phyloP scores from a whole-genome alignment of 2,888 invertebrate species.

The Schizotus pectinicornis region DNA sequence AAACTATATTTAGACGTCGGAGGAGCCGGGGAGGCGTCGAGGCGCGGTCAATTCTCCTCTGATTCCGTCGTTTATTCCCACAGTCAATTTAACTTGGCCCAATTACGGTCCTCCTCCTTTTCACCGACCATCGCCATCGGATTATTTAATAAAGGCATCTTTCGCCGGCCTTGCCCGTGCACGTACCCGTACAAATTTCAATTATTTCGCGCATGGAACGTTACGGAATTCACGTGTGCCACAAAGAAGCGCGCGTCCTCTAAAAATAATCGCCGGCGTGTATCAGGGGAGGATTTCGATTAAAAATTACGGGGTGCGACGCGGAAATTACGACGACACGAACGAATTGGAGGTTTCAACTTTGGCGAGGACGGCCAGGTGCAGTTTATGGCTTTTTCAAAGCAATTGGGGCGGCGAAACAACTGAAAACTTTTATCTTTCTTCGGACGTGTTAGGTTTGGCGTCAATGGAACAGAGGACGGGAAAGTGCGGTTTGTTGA shows the following conservation, averaged over 20 bases:
- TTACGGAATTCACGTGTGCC: constrained; percentile 9
- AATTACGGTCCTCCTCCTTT: too few relatives aligned
- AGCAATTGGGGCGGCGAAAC: too few relatives aligned
- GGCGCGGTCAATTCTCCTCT: constrained; percentile 9
- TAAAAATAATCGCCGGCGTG: constrained; percentile 10
- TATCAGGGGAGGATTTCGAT: background rate
- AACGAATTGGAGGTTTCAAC: too few relatives aligned
- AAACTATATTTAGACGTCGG: background rate
- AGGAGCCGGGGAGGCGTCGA: constrained; percentile 1
- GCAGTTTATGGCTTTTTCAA: too few relatives aligned
- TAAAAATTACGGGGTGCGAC: background rate
- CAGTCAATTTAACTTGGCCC: constrained; percentile 8
- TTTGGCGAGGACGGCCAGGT: too few relatives aligned
- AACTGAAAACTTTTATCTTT: too few relatives aligned
- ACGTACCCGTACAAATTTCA: constrained; percentile 9
- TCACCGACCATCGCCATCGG: background rate
- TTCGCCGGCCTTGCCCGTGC: background rate
- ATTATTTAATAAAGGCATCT: background rate
- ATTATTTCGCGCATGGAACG: constrained; percentile 18
- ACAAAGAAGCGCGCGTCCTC: constrained; percentile 3
- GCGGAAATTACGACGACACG: too few relatives aligned
- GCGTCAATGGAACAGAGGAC: too few relatives aligned
- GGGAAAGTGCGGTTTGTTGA: too few relatives aligned
- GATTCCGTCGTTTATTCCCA: constrained; percentile 1
- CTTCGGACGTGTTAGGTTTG: too few relatives aligned